Base-by-base conservation (phyloP, 64 coral and sea anemone species). In the Dendrophyllia cribrosa region DNA sequence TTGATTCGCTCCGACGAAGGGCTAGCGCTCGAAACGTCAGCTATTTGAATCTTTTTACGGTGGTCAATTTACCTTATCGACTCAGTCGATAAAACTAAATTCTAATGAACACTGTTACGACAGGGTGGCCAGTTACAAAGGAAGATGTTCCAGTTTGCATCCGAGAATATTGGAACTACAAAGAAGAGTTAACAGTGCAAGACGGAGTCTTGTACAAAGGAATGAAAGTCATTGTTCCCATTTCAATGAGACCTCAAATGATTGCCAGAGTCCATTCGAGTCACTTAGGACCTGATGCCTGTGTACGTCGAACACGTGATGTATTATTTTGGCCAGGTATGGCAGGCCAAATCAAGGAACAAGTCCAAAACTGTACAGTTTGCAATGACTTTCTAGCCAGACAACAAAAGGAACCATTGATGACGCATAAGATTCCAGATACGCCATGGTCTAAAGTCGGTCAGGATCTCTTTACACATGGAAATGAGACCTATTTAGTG, bases 181-280 rank as follows among this genome's bases (percentile, higher is more conserved):
- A 26, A 24, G 90, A 92, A 43, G 81, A 92, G 21, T 44, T 92
- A n/a, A 86, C 53, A 84, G 90, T 79, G 5, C 65, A 93, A 63
- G 86, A 88, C 79, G 83, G 83, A 59, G 91, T 88, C 4, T 58
- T n/a, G n/a, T n/a, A n/a, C n/a, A n/a, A n/a, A n/a, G n/a, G n/a
- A n/a, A n/a, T n/a, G n/a, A n/a, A n/a, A n/a, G n/a, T 67, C 72
- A 93, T 87, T 77, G 58, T 87, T 43, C 72, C 82, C 3, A 53
- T 50, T 44, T 75, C 67, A 10, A 59, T 85, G 55, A 78, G 89
- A 15, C 56, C 43, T 68, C 60, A 86, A 79, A 86, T 79, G 72
- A 59, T 93, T 9, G 72, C 70, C 62, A 66, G 90, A 6, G 76
- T 86, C 43, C 90, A 93, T 59, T 65, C 44, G 1, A 93, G 91